Conservation (phyloP, 2,888 invertebrate species). For the Eutolmus rufibarbis region DNA sequence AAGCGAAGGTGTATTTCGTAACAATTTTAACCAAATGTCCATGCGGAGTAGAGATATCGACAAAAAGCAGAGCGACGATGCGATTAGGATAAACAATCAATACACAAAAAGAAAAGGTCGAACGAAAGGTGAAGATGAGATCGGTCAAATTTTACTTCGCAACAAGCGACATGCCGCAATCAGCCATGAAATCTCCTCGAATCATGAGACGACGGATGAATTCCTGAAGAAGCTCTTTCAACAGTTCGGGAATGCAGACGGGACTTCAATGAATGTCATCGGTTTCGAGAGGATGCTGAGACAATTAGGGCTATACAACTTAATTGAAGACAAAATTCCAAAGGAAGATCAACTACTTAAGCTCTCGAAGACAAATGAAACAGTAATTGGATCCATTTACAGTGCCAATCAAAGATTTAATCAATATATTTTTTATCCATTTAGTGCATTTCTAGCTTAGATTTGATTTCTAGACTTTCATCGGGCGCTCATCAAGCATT, state of each 20-base stretch:
- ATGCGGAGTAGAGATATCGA: conserved; percentile 52
- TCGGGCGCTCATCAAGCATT: conserved; percentile 5
- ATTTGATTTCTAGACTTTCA: conserved; percentile 56
- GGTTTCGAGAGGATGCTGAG: conserved; percentile 75
- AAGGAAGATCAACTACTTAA: conserved; percentile 34
- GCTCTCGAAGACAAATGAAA: conserved; percentile 56
- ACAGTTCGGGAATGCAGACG: conserved; percentile 70
- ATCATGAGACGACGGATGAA: conserved; percentile 65
- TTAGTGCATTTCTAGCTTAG: conserved; percentile 65
- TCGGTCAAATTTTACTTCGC: background rate
- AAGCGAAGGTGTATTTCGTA: background rate
- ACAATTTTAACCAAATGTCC: conserved; percentile 52
- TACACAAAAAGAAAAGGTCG: conserved; percentile 48
- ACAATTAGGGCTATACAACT: conserved; percentile 67
- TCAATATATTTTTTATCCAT: conserved; percentile 49
- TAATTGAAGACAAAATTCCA: conserved; percentile 56
- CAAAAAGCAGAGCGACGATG: conserved; percentile 46
- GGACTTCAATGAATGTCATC: conserved; percentile 68
- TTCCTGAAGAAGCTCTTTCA: conserved; percentile 74
- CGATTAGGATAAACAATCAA: conserved; percentile 51
- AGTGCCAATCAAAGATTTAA: conserved; percentile 29
- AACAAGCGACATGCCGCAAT: conserved; percentile 57
- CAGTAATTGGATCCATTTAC: conserved; percentile 59
- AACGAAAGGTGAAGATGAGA: conserved; percentile 47
- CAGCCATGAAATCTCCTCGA: conserved; percentile 48